Percentiles rank a stretch among this genome's conserved stretches.
Conservation (phyloP, 2,113 vertebrate genomes). For the Eudorcas thomsonii region DNA sequence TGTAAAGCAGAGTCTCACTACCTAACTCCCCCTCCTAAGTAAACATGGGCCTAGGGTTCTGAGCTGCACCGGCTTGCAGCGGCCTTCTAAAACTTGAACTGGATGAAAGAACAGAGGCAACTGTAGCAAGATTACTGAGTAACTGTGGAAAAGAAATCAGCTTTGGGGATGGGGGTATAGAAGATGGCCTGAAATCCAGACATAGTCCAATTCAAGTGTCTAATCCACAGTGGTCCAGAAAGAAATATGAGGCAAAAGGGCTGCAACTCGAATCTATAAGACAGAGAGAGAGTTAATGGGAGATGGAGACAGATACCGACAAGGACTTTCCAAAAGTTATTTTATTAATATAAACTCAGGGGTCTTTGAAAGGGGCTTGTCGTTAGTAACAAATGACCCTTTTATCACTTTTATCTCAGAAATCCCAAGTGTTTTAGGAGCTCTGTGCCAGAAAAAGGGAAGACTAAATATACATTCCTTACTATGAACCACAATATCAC, state of each 20-base stretch:
- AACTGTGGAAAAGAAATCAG: background rate
- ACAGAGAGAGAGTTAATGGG: background rate
- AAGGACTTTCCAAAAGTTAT: background rate
- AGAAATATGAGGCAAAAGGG: background rate
- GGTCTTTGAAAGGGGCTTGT: background rate
- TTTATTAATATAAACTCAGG: background rate
- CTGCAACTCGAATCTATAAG: background rate
- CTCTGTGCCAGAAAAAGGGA: background rate
- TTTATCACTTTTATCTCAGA: background rate
- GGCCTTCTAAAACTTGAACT: background rate
- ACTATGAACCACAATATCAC: background rate
- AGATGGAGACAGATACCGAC: background rate
- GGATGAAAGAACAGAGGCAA: background rate
- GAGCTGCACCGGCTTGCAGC: fast-evolving
- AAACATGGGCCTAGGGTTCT: background rate
- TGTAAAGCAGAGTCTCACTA: background rate
- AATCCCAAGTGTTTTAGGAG: background rate
- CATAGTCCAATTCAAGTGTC: background rate
- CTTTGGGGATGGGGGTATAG: background rate
- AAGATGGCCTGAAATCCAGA: background rate
- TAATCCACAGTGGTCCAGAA: background rate
- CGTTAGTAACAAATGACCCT: background rate
- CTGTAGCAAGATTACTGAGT: background rate
- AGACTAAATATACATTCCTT: background rate
- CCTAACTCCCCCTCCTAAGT: background rate